Evolutionary conservation across 2,113 vertebrate species (phyloP), one percentile per base, ranked within the genome.

Genomic region (Pomatorhinus ruficollis): DNA sequence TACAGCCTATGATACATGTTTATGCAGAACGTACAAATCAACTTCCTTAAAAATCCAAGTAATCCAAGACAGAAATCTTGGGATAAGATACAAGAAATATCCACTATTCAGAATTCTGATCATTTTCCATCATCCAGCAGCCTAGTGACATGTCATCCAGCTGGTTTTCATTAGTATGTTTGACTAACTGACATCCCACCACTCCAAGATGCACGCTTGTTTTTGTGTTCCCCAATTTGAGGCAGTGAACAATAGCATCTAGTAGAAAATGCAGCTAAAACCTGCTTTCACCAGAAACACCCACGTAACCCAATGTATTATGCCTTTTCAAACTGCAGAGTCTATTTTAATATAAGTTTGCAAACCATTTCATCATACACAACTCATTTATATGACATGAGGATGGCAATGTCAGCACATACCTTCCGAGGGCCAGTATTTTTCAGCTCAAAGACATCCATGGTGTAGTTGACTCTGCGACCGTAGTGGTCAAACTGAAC

Each of bases 401-500:
- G 44, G 44, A 33, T 1, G 77, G 31, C 13, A 93, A 49, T 57
- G 35, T 6, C 31, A 64, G 33, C 82, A 97, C 76, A 6, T 93
- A 99, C 99, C 99, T 99, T 99, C 50, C 99, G 98, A 50, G 99
- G 99, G 35, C 99, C 99, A 1, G 99, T 99, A 95, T 98, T 99
- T 96, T 99, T 99, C 89, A 99, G 97, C 96, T 99, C 99, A 98
- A 99, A 99, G 77, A 99, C 99, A 82, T 99, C 99, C 99, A 99
- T 99, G 44, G 99, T 99, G 50, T 99, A 99, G 96, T 99, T 99
- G 76, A 99, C 98, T 96, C 99, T 98, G 49, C 99, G 99, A 56
- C 99, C 99, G 9, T 99, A 99, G 95, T 99, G 99, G 95, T 99
- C 99, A 95, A 99, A 99, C 92, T 99, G 99, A 94, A 99, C 98